A percentile compares a stretch with the other conserved stretches of the same genome.
Evolutionary conservation across 2,888 invertebrate genomes (phyloP).

Genomic region (Adelphocoris suturalis): DNA sequence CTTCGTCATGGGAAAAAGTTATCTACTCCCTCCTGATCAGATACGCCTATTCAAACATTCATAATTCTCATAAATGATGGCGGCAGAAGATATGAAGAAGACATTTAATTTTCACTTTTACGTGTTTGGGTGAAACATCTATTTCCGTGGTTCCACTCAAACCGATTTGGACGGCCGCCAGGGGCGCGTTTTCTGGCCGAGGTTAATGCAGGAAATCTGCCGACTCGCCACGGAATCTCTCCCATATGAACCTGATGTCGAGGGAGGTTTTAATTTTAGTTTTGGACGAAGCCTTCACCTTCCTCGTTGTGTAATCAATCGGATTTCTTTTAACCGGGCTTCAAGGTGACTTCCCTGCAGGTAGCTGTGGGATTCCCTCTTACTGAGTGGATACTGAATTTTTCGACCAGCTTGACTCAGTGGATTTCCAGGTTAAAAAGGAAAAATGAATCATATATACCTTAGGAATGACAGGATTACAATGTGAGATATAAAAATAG

Average conservation of each 20-base stretch:
- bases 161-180: slow-evolving; percentile 33
- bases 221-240: slow-evolving; percentile 37
- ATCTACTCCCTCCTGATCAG: background rate
- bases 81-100: background rate
- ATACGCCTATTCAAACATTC: background rate
- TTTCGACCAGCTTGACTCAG: too few relatives aligned
- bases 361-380: background rate
- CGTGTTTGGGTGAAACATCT: slow-evolving; percentile 51
- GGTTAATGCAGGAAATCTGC: slow-evolving; percentile 45
- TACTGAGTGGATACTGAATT: background rate
- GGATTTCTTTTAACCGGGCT: background rate
- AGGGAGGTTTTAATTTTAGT: slow-evolving; percentile 30
- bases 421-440: too few relatives aligned
- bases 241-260: slow-evolving; percentile 11
- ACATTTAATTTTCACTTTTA: slow-evolving; percentile 43
- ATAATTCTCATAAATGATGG: background rate
- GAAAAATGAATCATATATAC: too few relatives aligned
- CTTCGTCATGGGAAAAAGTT: too few relatives aligned
- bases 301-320: slow-evolving; percentile 24
- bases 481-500: too few relatives aligned
- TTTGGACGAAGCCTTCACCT: slow-evolving; percentile 32
- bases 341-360: slow-evolving; percentile 10
- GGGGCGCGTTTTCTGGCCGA: slow-evolving; percentile 7
- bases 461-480: too few relatives aligned
- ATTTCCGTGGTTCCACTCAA: slow-evolving; percentile 40